These are phyloP conservation scores for Eristalis tenax DNA, from an alignment of 2,888 invertebrate species.

Conservation along the genomic window DNA sequence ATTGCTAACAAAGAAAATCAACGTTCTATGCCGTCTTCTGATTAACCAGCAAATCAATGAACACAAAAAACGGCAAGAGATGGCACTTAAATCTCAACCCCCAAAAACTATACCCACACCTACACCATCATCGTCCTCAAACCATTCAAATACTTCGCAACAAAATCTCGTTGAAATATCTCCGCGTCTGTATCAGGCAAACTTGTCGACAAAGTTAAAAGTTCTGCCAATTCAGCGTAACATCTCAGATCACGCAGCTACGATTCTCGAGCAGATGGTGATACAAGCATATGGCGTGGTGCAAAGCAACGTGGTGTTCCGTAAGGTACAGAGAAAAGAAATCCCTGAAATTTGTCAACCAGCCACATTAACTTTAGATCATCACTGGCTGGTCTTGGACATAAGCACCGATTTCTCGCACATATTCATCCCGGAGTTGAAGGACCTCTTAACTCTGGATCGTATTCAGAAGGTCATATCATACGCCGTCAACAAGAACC, in stretches of 20 bases:
- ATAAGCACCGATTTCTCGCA: conserved; percentile 80
- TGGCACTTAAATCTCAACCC: not conserved
- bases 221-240: conserved; percentile 48
- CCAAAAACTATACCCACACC: too few relatives aligned
- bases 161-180: conserved; percentile 12
- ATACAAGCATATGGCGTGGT: conserved; percentile 73
- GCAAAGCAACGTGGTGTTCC: conserved; percentile 76
- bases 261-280: conserved; percentile 60
- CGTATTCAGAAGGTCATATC: conserved; percentile 78
- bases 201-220: conserved; percentile 28
- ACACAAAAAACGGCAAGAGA: conserved; percentile 50
- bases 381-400: conserved; percentile 80
- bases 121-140: not conserved
- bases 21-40: conserved; percentile 77
- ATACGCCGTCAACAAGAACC: conserved; percentile 75
- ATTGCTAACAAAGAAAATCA: conserved; percentile 79
- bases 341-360: conserved; percentile 77
- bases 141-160: not conserved
- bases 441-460: conserved; percentile 78
- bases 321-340: conserved; percentile 73
- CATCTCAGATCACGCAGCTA: conserved; percentile 45
- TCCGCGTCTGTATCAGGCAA: not conserved
- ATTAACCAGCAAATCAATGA: conserved; percentile 78
- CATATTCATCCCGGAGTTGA: conserved; percentile 79
- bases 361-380: conserved; percentile 74